Evolutionary conservation across 2,113 vertebrate genomes (phyloP), one percentile per base, ranked within the genome.

Genomic region (Mesitornis unicolor): DNA sequence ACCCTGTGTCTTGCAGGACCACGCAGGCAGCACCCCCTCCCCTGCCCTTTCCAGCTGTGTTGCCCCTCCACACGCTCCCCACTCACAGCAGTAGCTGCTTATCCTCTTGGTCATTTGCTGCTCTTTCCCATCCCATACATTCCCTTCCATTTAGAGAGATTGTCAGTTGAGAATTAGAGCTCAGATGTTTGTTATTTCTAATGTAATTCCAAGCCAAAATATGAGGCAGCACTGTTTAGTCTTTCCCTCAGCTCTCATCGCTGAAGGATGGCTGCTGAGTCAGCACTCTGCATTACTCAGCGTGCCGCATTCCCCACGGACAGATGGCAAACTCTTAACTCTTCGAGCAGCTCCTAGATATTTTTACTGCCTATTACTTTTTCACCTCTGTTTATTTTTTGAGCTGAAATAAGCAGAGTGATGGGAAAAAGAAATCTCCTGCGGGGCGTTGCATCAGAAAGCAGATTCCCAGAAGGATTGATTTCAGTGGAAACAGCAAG

Each of bases 181-280:
- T 94, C 93, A 91, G 87, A 87, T 89, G 87, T 95, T 95, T 96
- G 84, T 87, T 91, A 94, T 87, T 96, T 57, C 93, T 79, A 45
- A 64, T 47, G 73, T 31, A 29, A 67, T 50, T 80, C 89, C 70
- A 56, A 93, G 89, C 94, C 93, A 91, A 79, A 94, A 84, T 22
- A 71, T 43, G 4, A 87, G 90, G 91, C 93, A 78, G 89, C 21
- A 19, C 74, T 94, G 84, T 76, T 91, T 24, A 94, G 96, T 48
- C 95, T 78, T 53, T 14, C 56, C 93, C 90, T 54, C 7, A 0
- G 19, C 82, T 94, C 90, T 47, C 69, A 26, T 12, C 12, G 7
- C 80, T 31, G 69, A 53, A 11, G 69, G n/a, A 63, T 5, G 38
- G 86, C 86, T 70, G 95, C 94, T 89, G 95, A 96, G 81, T 75